Base-by-base conservation (phyloP, 1,140 invertebrate species). In the Sminthurides bifidus region DNA sequence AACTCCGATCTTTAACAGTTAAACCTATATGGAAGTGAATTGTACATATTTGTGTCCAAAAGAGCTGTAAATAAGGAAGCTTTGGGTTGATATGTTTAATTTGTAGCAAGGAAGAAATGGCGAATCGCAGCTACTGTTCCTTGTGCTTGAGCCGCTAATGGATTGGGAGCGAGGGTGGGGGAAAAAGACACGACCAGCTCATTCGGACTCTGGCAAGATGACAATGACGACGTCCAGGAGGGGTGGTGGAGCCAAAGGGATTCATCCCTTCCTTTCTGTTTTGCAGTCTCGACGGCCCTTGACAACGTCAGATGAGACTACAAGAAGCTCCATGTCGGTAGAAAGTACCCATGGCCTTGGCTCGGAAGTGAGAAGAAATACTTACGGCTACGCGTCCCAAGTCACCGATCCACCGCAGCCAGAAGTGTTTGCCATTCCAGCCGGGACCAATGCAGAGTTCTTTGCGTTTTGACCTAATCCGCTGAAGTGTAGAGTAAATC, bases 401-500 rank as follows among this genome's bases (percentile, higher is more conserved):
- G 44, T 48, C 27, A 48, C 44, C 6, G 44, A 48, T 26, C 24
- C 14, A 30, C 44, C 44, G 10, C 44, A 26, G 21, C 19, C 19
- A 26, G 6, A 48, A 8, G 44, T 26, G 12, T 48, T 48, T 21
- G 10, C 44, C 10, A 48, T 48, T 27, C 44, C 44, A 27, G 44
- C 44, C 24, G 44, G 44, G 6, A 48, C 44, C 4, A 48, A 48
- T 48, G 44, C 23, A 8, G 44, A 48, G 8, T 48, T 48, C 19
- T 26, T 26, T 19, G 12, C 21, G 6, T 27, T 30, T 26, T 48
- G 24, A 48, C n/a, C n/a, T n/a, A n/a, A n/a, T n/a, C n/a, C n/a
- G n/a, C n/a, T n/a, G n/a, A n/a, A n/a, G n/a, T n/a, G n/a, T n/a
- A n/a, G n/a, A n/a, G n/a, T n/a, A n/a, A n/a, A n/a, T n/a, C n/a